Evolutionary conservation across 2,888 invertebrate species (phyloP), one percentile per base, ranked within the genome.

Genomic region (Junonia oenone): DNA sequence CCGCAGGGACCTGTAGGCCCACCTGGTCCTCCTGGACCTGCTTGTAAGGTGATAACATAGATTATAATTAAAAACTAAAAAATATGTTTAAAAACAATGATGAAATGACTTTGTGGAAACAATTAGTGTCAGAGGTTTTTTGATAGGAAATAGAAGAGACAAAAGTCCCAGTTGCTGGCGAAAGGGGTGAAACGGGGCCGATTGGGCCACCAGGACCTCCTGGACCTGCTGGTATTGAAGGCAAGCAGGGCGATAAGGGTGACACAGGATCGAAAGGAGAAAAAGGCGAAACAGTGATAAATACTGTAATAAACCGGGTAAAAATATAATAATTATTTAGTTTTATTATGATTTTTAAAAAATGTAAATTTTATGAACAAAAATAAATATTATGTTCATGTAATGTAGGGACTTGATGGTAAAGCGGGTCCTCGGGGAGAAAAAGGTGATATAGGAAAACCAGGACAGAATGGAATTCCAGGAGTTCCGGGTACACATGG

Each of bases 401-500:
- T 13, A 27, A 6, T 33, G 15, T 15, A 64, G 64, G 64, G 63
- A 2, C 22, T 55, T 13, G 61, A 63, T 31, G 64, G 64, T 4
- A 35, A 51, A 43, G 56, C 55, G 63, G 83, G 83, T 1, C 35
- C 45, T 5, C 68, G 59, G 47, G 88, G 89, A 11, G 71, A 78
- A 50, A 77, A 68, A 37, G 83, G 82, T 5, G 68, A 71, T 19
- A 61, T 59, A 13, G 92, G 92, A 35, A 72, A 77, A n/a, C 63
- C 69, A 11, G 91, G 91, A 6, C 49, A 68, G 40, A 71, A 83
- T 35, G 95, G 95, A 2, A 77, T 88, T 26, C 88, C 91, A 31
- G 97, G 96, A 1, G 87, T 91, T 15, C 90, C 94, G 61, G 96
- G 96, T 15, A 75, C 92, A 8, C 92, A 94, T 22, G 97, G 97